Evolutionary conservation across 2,888 invertebrate species (phyloP).

Genomic region (Yponomeuta plumbellus): DNA sequence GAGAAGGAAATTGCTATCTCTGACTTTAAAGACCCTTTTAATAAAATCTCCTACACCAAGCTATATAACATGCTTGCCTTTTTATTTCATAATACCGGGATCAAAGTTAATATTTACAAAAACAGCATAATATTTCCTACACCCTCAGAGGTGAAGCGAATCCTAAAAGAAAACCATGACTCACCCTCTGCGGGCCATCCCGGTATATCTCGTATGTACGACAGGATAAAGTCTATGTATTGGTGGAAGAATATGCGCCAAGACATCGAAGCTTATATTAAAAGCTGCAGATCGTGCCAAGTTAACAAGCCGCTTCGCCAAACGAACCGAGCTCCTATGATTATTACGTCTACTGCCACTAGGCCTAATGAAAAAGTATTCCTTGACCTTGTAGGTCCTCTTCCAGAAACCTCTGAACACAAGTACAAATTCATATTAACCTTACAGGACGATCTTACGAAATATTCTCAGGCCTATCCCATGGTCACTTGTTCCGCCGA

Average conservation of each 20-base stretch:
- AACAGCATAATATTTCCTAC: not conserved
- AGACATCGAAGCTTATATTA: not conserved
- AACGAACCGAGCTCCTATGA: constrained; percentile 5
- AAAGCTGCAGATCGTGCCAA: not conserved
- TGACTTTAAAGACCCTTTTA: constrained; percentile 11
- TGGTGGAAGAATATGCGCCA: no score
- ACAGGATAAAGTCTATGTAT: no score
- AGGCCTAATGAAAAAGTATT: constrained; percentile 9
- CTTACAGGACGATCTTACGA: no score
- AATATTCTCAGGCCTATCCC: no score
- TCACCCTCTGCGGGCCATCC: no score
- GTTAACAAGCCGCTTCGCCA: constrained; percentile 3
- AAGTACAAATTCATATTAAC: no score
- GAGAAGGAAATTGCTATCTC: constrained; percentile 13
- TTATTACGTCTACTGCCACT: constrained; percentile 10
- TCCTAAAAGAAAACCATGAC: no score
- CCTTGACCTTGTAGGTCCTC: constrained; percentile 11
- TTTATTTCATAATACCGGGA: not conserved
- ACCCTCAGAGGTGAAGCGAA: not conserved
- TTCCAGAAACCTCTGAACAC: constrained; percentile 2
- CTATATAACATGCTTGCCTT: not conserved
- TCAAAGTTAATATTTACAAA: not conserved
- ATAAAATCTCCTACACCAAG: constrained; percentile 8
- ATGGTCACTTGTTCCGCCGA: no score
- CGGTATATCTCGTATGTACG: no score